phyloP scores from a whole-genome alignment of 2,797 vertebrate species.

The Hippopotamyrus pictus region DNA sequence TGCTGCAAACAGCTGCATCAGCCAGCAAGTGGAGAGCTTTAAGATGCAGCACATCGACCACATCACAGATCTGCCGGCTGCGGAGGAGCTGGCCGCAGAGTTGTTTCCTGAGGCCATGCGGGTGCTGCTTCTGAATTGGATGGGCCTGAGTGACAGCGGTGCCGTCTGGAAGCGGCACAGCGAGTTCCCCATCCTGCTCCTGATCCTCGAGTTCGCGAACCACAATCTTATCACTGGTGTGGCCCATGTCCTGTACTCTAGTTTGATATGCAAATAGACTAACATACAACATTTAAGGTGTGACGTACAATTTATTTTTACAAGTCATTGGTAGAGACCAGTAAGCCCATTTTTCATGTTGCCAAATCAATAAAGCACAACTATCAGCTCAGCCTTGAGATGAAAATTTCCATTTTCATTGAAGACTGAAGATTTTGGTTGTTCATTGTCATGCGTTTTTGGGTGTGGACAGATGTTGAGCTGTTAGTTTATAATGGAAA shows the following conservation, averaged over 20 bases:
- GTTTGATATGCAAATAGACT: conserved; percentile 66
- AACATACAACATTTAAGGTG: not conserved
- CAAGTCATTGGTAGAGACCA: not conserved
- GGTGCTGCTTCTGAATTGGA: conserved; percentile 70
- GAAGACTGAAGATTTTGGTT: not conserved
- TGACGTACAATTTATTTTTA: not conserved
- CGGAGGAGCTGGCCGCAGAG: conserved; percentile 63
- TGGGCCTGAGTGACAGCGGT: conserved; percentile 66
- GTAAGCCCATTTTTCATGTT: not conserved
- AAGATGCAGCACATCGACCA: conserved; percentile 70
- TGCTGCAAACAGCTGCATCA: conserved; percentile 63
- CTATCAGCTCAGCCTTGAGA: not conserved
- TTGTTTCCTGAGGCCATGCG: conserved; percentile 74
- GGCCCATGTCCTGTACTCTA: conserved; percentile 75
- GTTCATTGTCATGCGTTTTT: not conserved
- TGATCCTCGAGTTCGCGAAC: conserved; percentile 75
- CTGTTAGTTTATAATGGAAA: not conserved
- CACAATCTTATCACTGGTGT: conserved; percentile 78
- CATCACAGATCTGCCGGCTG: conserved; percentile 70
- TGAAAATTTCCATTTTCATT: not conserved
- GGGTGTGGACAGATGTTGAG: not conserved
- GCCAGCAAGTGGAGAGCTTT: conserved; percentile 68
- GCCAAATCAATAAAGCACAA: not conserved
- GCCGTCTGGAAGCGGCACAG: conserved; percentile 62
- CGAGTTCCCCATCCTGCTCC: conserved; percentile 72